A percentile compares a stretch with the other conserved stretches of the same genome.
Conservation (phyloP, 1,140 invertebrate genomes). For the Rhynchophorus ferrugineus region DNA sequence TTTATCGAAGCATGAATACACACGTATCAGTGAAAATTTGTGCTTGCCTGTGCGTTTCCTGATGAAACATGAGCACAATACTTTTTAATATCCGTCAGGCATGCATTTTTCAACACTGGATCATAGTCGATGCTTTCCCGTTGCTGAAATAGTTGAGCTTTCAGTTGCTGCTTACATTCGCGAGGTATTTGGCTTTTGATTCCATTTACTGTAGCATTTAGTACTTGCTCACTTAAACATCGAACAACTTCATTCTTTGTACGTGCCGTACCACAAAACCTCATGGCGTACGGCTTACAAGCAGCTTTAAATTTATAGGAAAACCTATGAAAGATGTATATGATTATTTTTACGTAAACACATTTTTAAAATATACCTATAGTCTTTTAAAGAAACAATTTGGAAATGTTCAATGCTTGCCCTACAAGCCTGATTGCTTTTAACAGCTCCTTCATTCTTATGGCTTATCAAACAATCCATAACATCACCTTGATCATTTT, state of each 20-base stretch:
- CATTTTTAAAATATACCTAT: conserved; percentile 41
- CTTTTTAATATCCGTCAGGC: conserved; percentile 66
- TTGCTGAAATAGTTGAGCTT: conserved; percentile 80
- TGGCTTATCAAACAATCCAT: conserved; percentile 91
- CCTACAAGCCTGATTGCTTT: conserved; percentile 74
- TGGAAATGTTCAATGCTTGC: conserved; percentile 93
- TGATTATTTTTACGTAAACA: not conserved
- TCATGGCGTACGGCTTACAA: conserved; percentile 75
- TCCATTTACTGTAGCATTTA: conserved; percentile 79
- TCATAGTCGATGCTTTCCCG: conserved; percentile 80
- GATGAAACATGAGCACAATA: conserved; percentile 64
- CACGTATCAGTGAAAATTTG: conserved; percentile 8
- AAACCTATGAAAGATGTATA: conserved; percentile 49
- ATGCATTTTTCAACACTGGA: conserved; percentile 68
- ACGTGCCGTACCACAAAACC: conserved; percentile 69
- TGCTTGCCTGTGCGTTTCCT: conserved; percentile 68
- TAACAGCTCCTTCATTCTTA: conserved; percentile 77
- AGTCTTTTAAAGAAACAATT: conserved; percentile 87
- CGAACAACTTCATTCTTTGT: conserved; percentile 82
- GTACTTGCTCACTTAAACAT: conserved; percentile 84
- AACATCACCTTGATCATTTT: conserved; percentile 73
- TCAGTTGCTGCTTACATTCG: conserved; percentile 81
- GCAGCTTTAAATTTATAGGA: conserved; percentile 90
- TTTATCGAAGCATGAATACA: not conserved
- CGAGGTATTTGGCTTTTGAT: conserved; percentile 71